phyloP scores from a whole-genome alignment of 2,888 invertebrate species.

The Auanema sp. region DNA sequence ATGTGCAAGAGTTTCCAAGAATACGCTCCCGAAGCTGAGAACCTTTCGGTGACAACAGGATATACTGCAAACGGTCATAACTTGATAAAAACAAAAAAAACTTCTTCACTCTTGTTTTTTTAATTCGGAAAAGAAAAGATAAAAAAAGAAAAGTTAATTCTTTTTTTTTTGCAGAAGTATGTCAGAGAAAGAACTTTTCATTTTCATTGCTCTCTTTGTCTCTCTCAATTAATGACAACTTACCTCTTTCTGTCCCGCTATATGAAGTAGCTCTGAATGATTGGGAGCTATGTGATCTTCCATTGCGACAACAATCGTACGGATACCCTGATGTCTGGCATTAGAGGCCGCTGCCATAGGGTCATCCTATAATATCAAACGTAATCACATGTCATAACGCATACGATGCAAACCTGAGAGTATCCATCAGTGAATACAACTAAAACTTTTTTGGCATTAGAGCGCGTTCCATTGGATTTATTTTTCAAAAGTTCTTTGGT shows the following conservation, averaged over 20 bases:
- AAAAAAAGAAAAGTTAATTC: too few relatives aligned
- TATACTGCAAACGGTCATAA: slow-evolving; percentile 25
- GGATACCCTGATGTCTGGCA: slow-evolving; percentile 41
- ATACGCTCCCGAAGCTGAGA: slow-evolving; percentile 34
- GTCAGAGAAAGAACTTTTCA: too few relatives aligned
- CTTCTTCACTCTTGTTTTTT: too few relatives aligned
- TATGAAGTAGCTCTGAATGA: slow-evolving; percentile 33
- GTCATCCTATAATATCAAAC: slow-evolving; percentile 26
- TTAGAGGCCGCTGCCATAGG: slow-evolving; percentile 36
- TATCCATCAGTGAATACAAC: slow-evolving; percentile 56
- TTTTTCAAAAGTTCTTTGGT: slow-evolving; percentile 31
- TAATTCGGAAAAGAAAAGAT: too few relatives aligned
- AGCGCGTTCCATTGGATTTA: slow-evolving; percentile 30
- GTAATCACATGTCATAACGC: not conserved
- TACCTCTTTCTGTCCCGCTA: slow-evolving; percentile 18
- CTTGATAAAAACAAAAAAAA: not conserved
- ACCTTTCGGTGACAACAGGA: slow-evolving; percentile 33
- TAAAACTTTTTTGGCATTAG: slow-evolving; percentile 37
- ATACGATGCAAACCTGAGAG: too few relatives aligned
- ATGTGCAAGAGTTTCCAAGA: slow-evolving; percentile 24
- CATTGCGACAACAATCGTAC: slow-evolving; percentile 44
- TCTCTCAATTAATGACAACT: not conserved
- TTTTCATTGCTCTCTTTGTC: too few relatives aligned
- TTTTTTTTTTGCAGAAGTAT: too few relatives aligned
- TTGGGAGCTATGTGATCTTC: slow-evolving; percentile 38